Percentiles rank a stretch among this genome's conserved stretches.
phyloP scores from a whole-genome alignment of 2,113 vertebrate genomes.

The Cacatua alba region DNA sequence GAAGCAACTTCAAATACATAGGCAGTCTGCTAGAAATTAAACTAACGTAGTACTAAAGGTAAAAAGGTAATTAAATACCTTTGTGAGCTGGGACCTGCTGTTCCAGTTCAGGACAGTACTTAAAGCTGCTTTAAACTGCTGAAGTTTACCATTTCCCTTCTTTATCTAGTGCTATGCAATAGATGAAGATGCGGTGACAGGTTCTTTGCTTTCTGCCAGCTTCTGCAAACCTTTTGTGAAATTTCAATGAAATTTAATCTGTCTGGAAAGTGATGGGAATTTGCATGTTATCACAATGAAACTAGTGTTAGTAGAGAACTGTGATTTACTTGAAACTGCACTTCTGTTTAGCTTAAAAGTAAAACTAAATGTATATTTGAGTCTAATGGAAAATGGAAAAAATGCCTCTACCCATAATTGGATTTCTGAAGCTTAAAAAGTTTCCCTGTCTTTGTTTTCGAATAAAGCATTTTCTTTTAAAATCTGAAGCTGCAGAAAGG shows the following conservation, averaged over 20 bases:
- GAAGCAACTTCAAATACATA: background rate
- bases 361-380: background rate
- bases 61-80: background rate
- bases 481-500: background rate
- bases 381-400: background rate
- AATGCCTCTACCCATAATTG: background rate
- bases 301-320: background rate
- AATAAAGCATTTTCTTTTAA: background rate
- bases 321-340: background rate
- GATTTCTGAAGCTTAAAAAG: background rate
- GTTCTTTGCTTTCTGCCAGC: background rate
- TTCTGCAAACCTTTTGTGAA: background rate
- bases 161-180: background rate
- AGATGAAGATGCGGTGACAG: background rate
- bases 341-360: background rate
- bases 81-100: background rate
- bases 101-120: background rate
- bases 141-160: background rate
- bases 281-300: background rate
- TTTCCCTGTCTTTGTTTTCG: background rate
- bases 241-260: background rate
- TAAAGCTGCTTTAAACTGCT: background rate
- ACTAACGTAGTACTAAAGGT: background rate
- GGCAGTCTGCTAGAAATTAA: background rate
- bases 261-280: background rate